Percentiles rank a stretch among this genome's conserved stretches.
These are phyloP conservation scores for Contarinia nasturtii DNA, from an alignment of 1,140 invertebrate species.

Conservation along the genomic window DNA sequence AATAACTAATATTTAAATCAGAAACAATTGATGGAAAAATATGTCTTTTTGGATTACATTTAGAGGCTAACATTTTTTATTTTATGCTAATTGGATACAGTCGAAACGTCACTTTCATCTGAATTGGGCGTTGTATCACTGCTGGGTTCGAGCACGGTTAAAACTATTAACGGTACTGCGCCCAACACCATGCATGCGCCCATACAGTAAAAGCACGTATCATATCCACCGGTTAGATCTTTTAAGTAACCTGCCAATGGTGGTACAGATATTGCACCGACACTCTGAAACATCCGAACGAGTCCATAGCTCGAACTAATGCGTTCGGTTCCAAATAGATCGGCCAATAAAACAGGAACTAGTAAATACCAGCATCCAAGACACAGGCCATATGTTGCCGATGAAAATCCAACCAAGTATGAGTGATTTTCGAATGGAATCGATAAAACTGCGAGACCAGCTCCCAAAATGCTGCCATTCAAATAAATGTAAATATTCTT, in stretches of 20 bases:
- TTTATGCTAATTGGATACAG: not conserved
- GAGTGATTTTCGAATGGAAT: constrained; percentile 43
- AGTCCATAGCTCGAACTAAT: constrained; percentile 56
- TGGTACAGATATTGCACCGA: constrained; percentile 50
- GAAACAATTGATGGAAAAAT: too few relatives aligned
- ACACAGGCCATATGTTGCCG: constrained; percentile 45
- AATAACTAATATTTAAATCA: too few relatives aligned
- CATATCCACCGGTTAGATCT: constrained; percentile 47
- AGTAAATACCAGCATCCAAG: constrained; percentile 55
- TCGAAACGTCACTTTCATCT: not conserved
- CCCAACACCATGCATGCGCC: constrained; percentile 39
- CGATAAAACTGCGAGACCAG: constrained; percentile 40
- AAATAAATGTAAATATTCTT: not conserved
- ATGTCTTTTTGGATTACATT: too few relatives aligned
- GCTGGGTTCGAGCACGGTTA: not conserved
- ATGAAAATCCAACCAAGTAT: constrained; percentile 33
- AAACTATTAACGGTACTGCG: not conserved
- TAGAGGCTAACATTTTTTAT: too few relatives aligned
- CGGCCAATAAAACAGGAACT: constrained; percentile 48
- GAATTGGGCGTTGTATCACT: not conserved
- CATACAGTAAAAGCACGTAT: constrained; percentile 52
- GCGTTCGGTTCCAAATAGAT: constrained; percentile 48
- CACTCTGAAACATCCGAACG: constrained; percentile 51
- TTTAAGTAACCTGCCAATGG: constrained; percentile 43
- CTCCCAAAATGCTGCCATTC: constrained; percentile 37